Conservation (phyloP, 2,113 vertebrate species). For the Odocoileus virginianus region DNA sequence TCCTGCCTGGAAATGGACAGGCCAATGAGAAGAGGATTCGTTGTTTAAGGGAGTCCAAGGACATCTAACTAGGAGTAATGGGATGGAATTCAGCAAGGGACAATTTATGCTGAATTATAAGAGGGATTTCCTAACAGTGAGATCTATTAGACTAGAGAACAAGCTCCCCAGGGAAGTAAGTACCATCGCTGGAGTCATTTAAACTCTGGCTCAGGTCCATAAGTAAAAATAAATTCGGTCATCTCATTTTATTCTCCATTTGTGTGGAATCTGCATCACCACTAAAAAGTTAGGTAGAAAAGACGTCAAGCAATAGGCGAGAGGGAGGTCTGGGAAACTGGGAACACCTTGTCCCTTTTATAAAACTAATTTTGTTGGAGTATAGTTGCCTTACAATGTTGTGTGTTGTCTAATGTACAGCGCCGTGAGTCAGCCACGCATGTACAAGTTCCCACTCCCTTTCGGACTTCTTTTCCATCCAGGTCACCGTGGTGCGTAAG, state of each 20-base stretch:
- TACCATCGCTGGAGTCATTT: constrained; percentile 41
- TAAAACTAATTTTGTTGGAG: not conserved
- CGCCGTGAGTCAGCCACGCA: fast-evolving
- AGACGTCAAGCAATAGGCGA: not conserved
- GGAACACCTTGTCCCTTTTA: not conserved
- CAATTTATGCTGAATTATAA: constrained; percentile 69
- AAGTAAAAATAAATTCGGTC: constrained; percentile 63
- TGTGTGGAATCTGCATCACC: not conserved
- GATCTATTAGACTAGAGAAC: constrained; percentile 57
- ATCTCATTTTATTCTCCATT: constrained; percentile 52
- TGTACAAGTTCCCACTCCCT: not conserved
- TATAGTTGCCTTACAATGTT: not conserved
- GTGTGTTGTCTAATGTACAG: not conserved
- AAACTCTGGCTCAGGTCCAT: constrained; percentile 48
- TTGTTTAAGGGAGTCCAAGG: constrained; percentile 49
- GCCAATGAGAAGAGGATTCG: not conserved
- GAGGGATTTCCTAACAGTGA: constrained; percentile 50
- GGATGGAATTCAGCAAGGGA: constrained; percentile 63
- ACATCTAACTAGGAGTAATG: constrained; percentile 59
- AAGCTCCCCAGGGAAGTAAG: constrained; percentile 46
- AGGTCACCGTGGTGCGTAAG: fast-evolving
- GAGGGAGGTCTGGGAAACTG: not conserved
- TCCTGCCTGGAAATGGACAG: not conserved
- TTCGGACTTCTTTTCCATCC: not conserved
- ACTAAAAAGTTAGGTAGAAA: not conserved